A percentile compares a stretch with the other conserved stretches of the same genome.
Conservation (phyloP, 2,797 vertebrate species). For the Alectoris magna region DNA sequence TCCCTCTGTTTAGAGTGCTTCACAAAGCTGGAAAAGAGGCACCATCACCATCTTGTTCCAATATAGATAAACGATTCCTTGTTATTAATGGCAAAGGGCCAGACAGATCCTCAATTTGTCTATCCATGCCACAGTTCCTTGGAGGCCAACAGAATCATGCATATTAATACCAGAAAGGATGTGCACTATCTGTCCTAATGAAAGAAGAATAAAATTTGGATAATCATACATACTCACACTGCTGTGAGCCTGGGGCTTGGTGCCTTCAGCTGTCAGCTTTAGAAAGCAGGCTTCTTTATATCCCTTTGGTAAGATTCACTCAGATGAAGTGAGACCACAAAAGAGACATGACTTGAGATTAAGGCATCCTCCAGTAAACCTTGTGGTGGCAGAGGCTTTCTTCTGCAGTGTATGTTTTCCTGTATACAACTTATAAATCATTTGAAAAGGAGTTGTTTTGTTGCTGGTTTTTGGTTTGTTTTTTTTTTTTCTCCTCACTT, state of each 20-base stretch:
- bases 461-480: no score
- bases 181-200: slow-evolving; percentile 2
- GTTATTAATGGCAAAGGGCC: slow-evolving; percentile 46
- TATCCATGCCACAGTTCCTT: neutral
- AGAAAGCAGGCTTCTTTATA: neutral
- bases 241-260: neutral
- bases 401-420: neutral
- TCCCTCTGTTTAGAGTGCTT: slow-evolving; percentile 5
- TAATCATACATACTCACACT: neutral
- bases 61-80: slow-evolving; percentile 27
- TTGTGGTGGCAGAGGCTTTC: neutral
- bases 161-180: slow-evolving; percentile 19
- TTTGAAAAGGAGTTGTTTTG: neutral
- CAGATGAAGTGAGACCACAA: neutral
- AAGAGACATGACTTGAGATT: neutral
- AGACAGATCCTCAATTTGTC: slow-evolving; percentile 2
- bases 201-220: slow-evolving; percentile 14
- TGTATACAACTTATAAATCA: neutral
- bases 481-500: neutral
- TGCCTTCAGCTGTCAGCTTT: slow-evolving; percentile 1
- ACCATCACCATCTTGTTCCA: slow-evolving; percentile 38
- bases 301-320: neutral
- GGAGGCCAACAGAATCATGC: slow-evolving; percentile 17
- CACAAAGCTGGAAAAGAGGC: slow-evolving; percentile 30
- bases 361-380: neutral